Percentiles rank a stretch among this genome's conserved stretches.
These are phyloP conservation scores for Silvanus unidentatus DNA, from an alignment of 2,888 invertebrate genomes.

Conservation along the genomic window DNA sequence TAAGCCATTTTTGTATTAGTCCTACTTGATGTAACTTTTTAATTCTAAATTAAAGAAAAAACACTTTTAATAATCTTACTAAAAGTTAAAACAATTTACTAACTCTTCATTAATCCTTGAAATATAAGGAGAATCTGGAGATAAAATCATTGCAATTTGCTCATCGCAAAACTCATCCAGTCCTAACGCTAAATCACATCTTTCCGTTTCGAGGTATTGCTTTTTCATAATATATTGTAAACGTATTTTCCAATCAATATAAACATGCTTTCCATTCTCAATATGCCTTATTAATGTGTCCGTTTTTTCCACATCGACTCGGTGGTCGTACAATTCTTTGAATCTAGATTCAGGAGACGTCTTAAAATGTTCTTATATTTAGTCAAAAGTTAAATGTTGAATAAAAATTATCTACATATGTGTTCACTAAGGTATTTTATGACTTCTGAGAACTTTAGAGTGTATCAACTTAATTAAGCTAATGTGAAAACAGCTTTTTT, in stretches of 20 bases:
- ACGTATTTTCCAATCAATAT: conserved; percentile 77
- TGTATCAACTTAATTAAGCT: no score
- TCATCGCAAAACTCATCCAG: conserved; percentile 74
- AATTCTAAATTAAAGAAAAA: conserved; percentile 58
- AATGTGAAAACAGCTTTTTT: no score
- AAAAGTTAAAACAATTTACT: not conserved
- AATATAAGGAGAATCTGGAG: conserved; percentile 71
- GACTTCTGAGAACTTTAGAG: no score
- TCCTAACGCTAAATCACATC: conserved; percentile 66
- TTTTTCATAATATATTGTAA: conserved; percentile 67
- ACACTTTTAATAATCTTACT: not conserved
- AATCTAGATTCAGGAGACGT: conserved; percentile 58
- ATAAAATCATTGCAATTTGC: conserved; percentile 70
- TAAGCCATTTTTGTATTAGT: conserved; percentile 76
- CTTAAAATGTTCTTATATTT: conserved; percentile 39
- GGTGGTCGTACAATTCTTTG: conserved; percentile 52
- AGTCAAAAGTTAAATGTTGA: no score
- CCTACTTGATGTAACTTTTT: conserved; percentile 79
- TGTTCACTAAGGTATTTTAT: no score
- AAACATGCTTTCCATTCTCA: conserved; percentile 61
- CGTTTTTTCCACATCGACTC: conserved; percentile 48
- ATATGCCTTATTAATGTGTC: conserved; percentile 54
- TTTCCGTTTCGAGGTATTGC: conserved; percentile 59
- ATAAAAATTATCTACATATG: no score
- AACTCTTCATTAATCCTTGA: conserved; percentile 72